Percentiles rank a stretch among this genome's conserved stretches.
Conservation (phyloP, 2,888 invertebrate species). For the Tetranychus piercei region DNA sequence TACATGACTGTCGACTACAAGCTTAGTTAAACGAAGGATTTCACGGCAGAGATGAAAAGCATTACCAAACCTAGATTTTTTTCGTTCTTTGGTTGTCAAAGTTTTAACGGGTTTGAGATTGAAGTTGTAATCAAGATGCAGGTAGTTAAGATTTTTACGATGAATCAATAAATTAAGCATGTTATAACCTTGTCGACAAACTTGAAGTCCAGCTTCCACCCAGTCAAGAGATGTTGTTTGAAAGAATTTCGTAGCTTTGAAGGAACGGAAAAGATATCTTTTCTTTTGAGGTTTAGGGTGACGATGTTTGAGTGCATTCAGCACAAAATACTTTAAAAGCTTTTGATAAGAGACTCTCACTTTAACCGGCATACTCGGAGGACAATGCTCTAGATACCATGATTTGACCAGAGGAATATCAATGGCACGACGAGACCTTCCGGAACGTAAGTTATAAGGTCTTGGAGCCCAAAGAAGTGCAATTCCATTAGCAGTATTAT, state of each 20-base stretch:
- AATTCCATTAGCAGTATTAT: constrained; percentile 97
- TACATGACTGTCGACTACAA: constrained; percentile 97
- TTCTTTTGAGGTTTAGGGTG: constrained; percentile 98
- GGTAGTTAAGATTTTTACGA: constrained; percentile 94
- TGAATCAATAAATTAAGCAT: constrained; percentile 98
- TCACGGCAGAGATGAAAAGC: constrained; percentile 98
- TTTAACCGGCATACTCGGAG: constrained; percentile 87
- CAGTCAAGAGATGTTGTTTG: constrained; percentile 98
- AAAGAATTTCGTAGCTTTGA: constrained; percentile 99
- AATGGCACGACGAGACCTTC: constrained; percentile 74
- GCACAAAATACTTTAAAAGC: constrained; percentile 86
- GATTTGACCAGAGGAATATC: constrained; percentile 93
- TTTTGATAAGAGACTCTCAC: constrained; percentile 98
- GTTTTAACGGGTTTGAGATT: constrained; percentile 99
- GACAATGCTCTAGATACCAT: constrained; percentile 76
- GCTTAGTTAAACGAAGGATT: constrained; percentile 88
- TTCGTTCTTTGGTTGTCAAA: constrained; percentile 93
- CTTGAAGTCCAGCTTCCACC: constrained; percentile 95
- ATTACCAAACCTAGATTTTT: constrained; percentile 91
- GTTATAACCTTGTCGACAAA: constrained; percentile 96
- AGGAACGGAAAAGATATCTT: constrained; percentile 91
- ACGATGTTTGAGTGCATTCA: constrained; percentile 90
- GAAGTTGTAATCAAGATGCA: constrained; percentile 98
- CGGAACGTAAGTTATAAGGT: constrained; percentile 90
- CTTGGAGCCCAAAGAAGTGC: constrained; percentile 91